Evolutionary conservation across 2,797 vertebrate genomes (phyloP), one percentile per base, ranked within the genome.

Genomic region (Eremophila alpestris): DNA sequence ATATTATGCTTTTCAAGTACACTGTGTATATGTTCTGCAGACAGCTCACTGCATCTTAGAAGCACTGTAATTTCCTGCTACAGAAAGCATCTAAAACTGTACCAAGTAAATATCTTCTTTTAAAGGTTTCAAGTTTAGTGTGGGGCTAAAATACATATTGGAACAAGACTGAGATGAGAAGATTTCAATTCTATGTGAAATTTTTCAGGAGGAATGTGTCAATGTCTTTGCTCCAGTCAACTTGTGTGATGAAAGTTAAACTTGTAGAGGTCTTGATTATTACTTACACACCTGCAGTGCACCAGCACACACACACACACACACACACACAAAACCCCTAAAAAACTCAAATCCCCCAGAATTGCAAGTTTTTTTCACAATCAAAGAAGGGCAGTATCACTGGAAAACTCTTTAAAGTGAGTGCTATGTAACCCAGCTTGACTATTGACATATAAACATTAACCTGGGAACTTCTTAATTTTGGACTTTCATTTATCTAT

Each of bases 1-100:
- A 77, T 73, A 38, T 59, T 81, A 67, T 34, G 49, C 23, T 60
- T 16, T 92, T 79, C 1, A 7, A 34, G 27, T 43, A 73, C 70
- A 55, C 8, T 67, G 7, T 63, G 34, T 65, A 19, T 76, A 43
- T 82, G 67, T 29, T 74, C 51, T 82, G 32, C 63, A 90, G 58
- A 51, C 45, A 94, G 81, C 49, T 93, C 38, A 54, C 49, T 87
- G 60, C 52, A 70, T 67, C 86, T 85, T 74, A 83, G 90, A 87
- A 77, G 56, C 40, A 34, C 29, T 80, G 14, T 82, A 87, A 74
- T 70, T 85, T 91, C 36, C 60, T 71, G 60, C 34, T 74, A 38
- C 20, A 71, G 56, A 90, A 84, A 74, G 5, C 34, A 64, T 24
- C 34, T 92, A 59, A 67, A 94, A 80, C 7, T 56, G 4, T 36